phyloP scores from a whole-genome alignment of 1,140 invertebrate genomes.

The Lordiphosa mommai region DNA sequence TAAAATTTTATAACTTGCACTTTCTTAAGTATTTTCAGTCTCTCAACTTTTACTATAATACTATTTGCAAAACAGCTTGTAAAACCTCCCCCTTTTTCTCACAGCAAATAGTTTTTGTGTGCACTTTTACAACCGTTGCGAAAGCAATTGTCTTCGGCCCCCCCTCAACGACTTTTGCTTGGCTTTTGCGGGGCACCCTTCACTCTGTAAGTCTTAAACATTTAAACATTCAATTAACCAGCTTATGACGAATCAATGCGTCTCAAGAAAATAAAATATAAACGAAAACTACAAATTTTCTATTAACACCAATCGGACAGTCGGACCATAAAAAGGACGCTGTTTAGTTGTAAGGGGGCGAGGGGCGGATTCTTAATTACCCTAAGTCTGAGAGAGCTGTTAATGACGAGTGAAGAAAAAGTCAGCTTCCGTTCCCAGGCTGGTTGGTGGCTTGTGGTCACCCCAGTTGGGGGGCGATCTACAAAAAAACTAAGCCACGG shows the following conservation, averaged over 20 bases:
- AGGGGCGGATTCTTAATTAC: slow-evolving; percentile 55
- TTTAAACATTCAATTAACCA: slow-evolving; percentile 51
- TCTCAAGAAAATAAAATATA: slow-evolving; percentile 17
- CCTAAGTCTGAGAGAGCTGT: slow-evolving; percentile 27
- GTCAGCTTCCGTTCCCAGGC: slow-evolving; percentile 68
- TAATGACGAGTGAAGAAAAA: slow-evolving; percentile 52
- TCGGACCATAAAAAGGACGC: neutral
- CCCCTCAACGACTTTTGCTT: slow-evolving; percentile 24
- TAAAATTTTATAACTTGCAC: too few species aligned
- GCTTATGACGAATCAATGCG: slow-evolving; percentile 50
- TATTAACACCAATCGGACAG: slow-evolving; percentile 44
- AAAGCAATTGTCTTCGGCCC: slow-evolving; percentile 33
- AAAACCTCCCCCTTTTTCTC: too few species aligned
- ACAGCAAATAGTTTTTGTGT: neutral
- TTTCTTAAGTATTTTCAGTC: too few species aligned
- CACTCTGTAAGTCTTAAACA: slow-evolving; percentile 28
- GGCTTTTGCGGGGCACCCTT: slow-evolving; percentile 13
- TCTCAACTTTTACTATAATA: too few species aligned
- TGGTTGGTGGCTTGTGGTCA: slow-evolving; percentile 15
- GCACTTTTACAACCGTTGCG: slow-evolving; percentile 33
- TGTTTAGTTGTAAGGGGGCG: neutral
- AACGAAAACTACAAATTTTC: slow-evolving; percentile 46
- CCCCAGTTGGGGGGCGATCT: slow-evolving; percentile 20
- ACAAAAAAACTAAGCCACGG: slow-evolving; percentile 30
- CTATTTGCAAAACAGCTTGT: too few species aligned